Base-by-base conservation (phyloP, 2,888 invertebrate species). In the Phengaris alcon region DNA sequence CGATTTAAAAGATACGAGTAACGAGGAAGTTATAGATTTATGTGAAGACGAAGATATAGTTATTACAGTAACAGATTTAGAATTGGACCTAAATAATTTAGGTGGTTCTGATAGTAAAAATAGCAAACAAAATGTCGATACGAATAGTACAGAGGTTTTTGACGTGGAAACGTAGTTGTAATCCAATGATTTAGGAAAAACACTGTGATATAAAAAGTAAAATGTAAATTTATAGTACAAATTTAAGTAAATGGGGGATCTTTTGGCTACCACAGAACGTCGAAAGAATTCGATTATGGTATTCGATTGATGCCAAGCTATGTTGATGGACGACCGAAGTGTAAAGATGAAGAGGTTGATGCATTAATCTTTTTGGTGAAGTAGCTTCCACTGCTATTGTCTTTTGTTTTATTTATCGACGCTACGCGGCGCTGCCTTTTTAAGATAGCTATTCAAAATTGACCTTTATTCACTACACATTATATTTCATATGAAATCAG, bases 41-140 rank as follows among this genome's bases (percentile, higher is more conserved):
- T 91, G 92, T 76, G 91, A 90, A 35, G 90, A 91, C 22, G 90
- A 89, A 0, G 89, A 89, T 10, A 81, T 79, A 78, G 89, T 88
- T 57, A 83, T 88, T 0, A 83, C 83, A 0, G 80, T 81, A 7
- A 80, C 87, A 0, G 89, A 88, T 75, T 76, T 86, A 3, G 88
- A 89, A 57, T 77, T 89, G 79, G 87, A 86, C 76, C 83, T 90
- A 75, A 84, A 82, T 35, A 90, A 87, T 64, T 5, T 15, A 74
- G 91, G 88, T 76, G 89, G 92, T n/a, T 92, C 92, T 0, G 93
- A 93, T 75, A 89, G 92, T 0, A 92, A 92, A 0, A 93, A 91
- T 2, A 93, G 93, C 77, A 8, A 88, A 85, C 78, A 85, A 81
- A 44, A 54, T 79, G 7, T 83, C 77, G 64, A 84, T 81, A 35